Evolutionary conservation across 2,888 invertebrate species (phyloP), one percentile per base, ranked within the genome.

Genomic region (Pristionchus arcanus): DNA sequence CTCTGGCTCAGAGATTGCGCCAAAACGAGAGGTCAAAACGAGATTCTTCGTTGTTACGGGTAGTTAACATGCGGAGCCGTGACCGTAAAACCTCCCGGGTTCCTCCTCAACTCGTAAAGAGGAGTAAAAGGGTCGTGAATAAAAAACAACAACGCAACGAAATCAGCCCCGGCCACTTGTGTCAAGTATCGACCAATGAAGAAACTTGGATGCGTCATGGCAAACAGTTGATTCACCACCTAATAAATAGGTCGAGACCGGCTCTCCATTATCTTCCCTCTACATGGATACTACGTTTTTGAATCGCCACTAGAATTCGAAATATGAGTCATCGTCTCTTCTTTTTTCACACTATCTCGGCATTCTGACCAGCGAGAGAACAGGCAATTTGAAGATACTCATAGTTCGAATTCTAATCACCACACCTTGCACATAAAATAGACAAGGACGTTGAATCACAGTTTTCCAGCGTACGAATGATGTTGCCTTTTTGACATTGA

Each of bases 1-100:
- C 55, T 15, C 55, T 55, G 16, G 28, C n/a, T 25, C 13, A 19
- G 71, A 74, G 74, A 21, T 0, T 21, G 21, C 31, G 37, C 42
- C 37, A 74, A 68, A 74, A 74, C 74, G 74, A 74, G 74, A 63
- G n/a, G n/a, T 74, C 37, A 74, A 68, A 74, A 74, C 74, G 74
- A 74, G 74, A 63, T 13, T 49, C 42, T 49, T 49, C 42, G 42
- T 49, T 49, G 42, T 49, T 49, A 49, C 3, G 42, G 31, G 74
- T 71, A 71, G 68, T 71, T 71, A 71, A 71, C 68, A 71, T 71
- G 68, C n/a, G n/a, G n/a, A 13, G 42, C 42, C 68, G 68, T 34
- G 31, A 28, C 28, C 68, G 34, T 34, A 31, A 71, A 71, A 71
- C 28, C 68, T 71, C 68, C 42, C 68, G 28, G 68, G 68, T 71